Base-by-base conservation (phyloP, 2,113 vertebrate species). In the Pteruthius melanotis region DNA sequence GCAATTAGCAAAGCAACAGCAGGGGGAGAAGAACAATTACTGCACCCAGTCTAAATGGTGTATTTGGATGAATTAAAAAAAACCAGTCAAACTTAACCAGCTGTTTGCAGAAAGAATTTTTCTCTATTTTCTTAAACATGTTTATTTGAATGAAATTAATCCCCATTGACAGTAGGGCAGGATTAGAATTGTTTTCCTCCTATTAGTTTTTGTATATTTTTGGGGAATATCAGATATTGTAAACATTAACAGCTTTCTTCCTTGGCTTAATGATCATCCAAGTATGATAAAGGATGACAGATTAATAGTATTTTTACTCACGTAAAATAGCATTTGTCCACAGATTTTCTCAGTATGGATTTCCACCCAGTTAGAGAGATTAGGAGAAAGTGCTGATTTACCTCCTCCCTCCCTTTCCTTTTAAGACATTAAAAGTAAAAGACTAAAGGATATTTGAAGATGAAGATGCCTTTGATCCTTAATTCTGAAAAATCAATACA, bases 131-230 rank as follows among this genome's bases (percentile, higher is more conserved):
- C 85, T 90, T 94, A 81, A 81, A 59, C 20, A 22, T 70, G 72
- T 96, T 98, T 97, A 91, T 97, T 93, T 95, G 80, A 92, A 87
- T 94, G 35, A 94, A 97, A 93, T 96, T 97, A 96, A 97, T 98
- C 90, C 80, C 63, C n/a, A 69, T 17, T 96, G 96, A 93, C 57
- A 94, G 42, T 78, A 86, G 84, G 42, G 61, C 60, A 93, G 83
- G 78, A 95, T 97, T 95, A 83, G 50, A 94, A 52, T 83, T 94
- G 60, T 91, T 96, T 94, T 89, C 42, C 27, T 95, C 26, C 54
- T 60, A 54, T 83, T 94, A 84, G 44, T 85, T 70, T 70, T 72
- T 95, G 69, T 60, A 68, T 88, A 83, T 77, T 96, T 82, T 95
- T 82, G 35, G 19, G 56, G 71, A 77, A 80, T 89, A 92, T 60